Percentiles rank a stretch among this genome's conserved stretches.
These are phyloP conservation scores for Laticauda colubrina DNA, from an alignment of 2,113 vertebrate genomes.

Conservation along the genomic window DNA sequence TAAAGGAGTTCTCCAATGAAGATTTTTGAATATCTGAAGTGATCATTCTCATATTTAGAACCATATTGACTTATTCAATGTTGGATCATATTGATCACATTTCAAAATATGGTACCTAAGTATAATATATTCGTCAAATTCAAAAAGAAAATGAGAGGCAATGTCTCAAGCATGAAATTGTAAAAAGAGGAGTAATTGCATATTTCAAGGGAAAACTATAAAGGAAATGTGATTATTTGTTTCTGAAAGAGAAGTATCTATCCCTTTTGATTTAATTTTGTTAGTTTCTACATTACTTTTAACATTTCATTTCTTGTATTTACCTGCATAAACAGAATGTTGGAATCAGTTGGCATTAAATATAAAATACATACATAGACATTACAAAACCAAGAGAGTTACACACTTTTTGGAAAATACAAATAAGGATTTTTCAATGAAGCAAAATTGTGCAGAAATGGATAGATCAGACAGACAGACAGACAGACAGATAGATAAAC, in stretches of 20 bases:
- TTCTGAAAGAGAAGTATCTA: neutral
- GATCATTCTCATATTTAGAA: no score
- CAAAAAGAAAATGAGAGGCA: neutral
- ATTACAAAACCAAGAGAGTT: neutral
- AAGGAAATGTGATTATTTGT: neutral
- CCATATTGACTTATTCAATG: neutral
- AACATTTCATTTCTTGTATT: neutral
- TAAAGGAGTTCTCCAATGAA: no score
- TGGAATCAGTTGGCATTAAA: fast-evolving
- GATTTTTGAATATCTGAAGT: no score
- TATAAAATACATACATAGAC: neutral
- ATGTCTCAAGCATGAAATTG: neutral
- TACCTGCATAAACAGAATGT: neutral
- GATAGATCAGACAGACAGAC: no score
- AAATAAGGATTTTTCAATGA: neutral
- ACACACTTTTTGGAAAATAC: neutral
- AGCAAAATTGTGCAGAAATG: neutral
- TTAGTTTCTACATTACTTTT: neutral
- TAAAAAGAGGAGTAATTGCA: neutral
- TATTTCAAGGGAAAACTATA: neutral
- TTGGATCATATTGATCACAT: no score
- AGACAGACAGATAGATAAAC: no score
- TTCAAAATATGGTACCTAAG: no score
- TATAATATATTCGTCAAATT: neutral
- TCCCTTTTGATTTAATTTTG: neutral